These are phyloP conservation scores for Drymodes brunneopygia DNA, from an alignment of 2,113 vertebrate genomes.

Conservation along the genomic window DNA sequence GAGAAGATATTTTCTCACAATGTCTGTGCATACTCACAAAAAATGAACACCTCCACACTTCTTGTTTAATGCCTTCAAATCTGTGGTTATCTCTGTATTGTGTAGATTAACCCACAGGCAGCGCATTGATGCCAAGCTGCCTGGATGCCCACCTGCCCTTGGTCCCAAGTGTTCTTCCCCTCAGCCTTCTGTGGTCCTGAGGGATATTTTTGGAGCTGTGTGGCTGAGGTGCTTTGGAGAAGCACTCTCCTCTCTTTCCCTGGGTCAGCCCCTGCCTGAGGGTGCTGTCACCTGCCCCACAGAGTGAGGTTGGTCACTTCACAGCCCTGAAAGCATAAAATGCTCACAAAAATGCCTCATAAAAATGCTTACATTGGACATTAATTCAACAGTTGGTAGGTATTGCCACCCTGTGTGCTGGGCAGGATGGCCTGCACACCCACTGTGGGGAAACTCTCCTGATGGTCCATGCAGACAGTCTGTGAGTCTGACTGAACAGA, in stretches of 20 bases:
- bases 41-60: not conserved
- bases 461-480: not conserved
- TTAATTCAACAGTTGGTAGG: rapidly evolving
- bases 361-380: not conserved
- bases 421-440: not conserved
- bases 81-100: not conserved
- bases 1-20: not conserved
- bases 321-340: not conserved
- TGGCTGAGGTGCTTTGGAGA: not conserved
- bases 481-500: rapidly evolving
- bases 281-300: not conserved
- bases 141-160: not conserved
- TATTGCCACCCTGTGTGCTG: no score
- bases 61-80: not conserved
- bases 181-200: not conserved
- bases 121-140: not conserved
- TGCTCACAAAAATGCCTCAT: not conserved
- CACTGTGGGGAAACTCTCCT: not conserved
- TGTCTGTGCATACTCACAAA: not conserved
- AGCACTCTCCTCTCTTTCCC: not conserved
- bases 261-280: not conserved
- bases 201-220: rapidly evolving
- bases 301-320: rapidly evolving
- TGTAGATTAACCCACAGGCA: not conserved
- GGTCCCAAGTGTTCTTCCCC: rapidly evolving